Evolutionary conservation across 2,113 vertebrate genomes (phyloP).

Genomic region (Bujurquina vittata): DNA sequence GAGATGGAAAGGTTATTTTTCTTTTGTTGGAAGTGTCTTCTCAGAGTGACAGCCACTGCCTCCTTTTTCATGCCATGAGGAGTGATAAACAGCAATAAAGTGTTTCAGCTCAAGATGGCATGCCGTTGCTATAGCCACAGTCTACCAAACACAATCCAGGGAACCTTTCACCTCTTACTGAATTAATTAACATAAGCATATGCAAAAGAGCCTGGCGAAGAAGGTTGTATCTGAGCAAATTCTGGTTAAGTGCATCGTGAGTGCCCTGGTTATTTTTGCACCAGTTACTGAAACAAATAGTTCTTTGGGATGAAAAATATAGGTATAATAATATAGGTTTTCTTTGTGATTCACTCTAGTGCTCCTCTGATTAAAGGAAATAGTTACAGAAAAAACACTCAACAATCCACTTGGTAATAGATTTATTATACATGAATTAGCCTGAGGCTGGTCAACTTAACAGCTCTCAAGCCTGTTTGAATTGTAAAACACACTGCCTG

Average conservation of each 20-base stretch:
- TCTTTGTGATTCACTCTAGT: not conserved
- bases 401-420: slow-evolving; percentile 45
- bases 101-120: slow-evolving; percentile 5
- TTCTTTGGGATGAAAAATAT: not conserved
- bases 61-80: not conserved
- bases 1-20: not conserved
- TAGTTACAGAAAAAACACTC: slow-evolving; percentile 6
- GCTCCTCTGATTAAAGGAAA: slow-evolving; percentile 36
- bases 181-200: slow-evolving; percentile 40
- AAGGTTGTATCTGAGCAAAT: slow-evolving; percentile 8
- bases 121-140: slow-evolving; percentile 54
- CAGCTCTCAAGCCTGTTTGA: slow-evolving; percentile 52
- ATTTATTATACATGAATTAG: slow-evolving; percentile 58
- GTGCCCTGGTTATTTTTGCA: not conserved
- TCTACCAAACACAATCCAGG: slow-evolving; percentile 41
- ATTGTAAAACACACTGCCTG: slow-evolving; percentile 61
- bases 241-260: slow-evolving; percentile 23
- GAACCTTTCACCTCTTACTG: slow-evolving; percentile 26
- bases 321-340: not conserved
- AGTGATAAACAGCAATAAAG: slow-evolving; percentile 3
- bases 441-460: slow-evolving; percentile 40
- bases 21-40: not conserved
- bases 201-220: slow-evolving; percentile 13
- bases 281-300: slow-evolving; percentile 20
- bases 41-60: not conserved